Conservation (phyloP, 2,888 invertebrate genomes). For the Andrena hattorfiana region DNA sequence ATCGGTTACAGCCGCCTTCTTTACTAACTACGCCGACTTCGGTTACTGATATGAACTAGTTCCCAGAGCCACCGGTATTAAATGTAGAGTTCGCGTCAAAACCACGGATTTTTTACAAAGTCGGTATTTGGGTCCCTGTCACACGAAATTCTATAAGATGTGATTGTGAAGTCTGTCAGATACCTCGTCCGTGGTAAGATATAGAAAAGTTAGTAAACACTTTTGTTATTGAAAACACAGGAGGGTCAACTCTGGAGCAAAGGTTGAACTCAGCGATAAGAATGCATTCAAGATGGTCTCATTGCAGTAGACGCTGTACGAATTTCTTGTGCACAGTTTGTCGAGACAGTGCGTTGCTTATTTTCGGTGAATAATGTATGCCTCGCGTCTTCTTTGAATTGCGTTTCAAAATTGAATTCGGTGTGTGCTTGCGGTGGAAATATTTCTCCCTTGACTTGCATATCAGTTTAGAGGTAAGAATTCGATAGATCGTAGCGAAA, state of each 20-base stretch:
- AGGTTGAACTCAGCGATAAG: slow-evolving; percentile 51
- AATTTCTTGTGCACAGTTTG: slow-evolving; percentile 17
- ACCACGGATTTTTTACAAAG: too few relatives aligned
- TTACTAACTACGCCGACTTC: too few relatives aligned
- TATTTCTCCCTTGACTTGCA: neutral
- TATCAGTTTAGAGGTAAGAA: neutral
- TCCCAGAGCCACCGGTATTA: too few relatives aligned
- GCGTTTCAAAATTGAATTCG: neutral
- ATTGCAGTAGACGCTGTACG: neutral
- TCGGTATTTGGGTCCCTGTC: too few relatives aligned
- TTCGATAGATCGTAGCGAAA: neutral
- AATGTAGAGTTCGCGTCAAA: too few relatives aligned
- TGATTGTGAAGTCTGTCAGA: too few relatives aligned
- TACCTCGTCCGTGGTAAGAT: too few relatives aligned
- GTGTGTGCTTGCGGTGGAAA: neutral
- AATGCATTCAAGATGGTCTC: slow-evolving; percentile 13
- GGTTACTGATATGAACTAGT: too few relatives aligned
- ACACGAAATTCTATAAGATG: too few relatives aligned
- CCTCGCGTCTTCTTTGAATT: neutral
- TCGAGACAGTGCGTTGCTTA: neutral
- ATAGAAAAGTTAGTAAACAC: too few relatives aligned
- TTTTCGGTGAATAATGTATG: neutral
- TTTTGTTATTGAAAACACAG: neutral
- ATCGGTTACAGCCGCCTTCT: too few relatives aligned
- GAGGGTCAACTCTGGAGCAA: slow-evolving; percentile 15